phyloP scores from a whole-genome alignment of 2,888 invertebrate genomes.

The Nipponacmea schrenckii region DNA sequence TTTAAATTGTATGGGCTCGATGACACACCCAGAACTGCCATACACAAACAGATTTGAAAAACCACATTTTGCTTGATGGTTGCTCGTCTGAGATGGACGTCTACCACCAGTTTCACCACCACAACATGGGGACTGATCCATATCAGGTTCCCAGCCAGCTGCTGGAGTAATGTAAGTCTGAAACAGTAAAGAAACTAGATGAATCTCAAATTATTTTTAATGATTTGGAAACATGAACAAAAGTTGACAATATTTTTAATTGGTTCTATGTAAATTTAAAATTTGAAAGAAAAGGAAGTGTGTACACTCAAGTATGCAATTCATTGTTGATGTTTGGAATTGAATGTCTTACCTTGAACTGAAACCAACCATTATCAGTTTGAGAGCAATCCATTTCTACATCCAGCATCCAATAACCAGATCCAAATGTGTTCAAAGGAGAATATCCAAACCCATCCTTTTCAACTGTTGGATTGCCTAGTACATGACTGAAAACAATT shows the following conservation, averaged over 20 bases:
- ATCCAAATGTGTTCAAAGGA: conserved; percentile 49
- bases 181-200: neutral
- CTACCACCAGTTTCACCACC: conserved; percentile 14
- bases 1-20: neutral
- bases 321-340: too few relatives aligned
- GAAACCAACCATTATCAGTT: conserved; percentile 66
- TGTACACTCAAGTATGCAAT: too few relatives aligned
- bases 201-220: neutral
- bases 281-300: too few relatives aligned
- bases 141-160: conserved; percentile 60
- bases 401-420: conserved; percentile 67
- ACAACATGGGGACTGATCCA: conserved; percentile 46
- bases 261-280: too few relatives aligned
- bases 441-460: conserved; percentile 23
- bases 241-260: neutral
- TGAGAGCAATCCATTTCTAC: conserved; percentile 66
- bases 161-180: conserved; percentile 42
- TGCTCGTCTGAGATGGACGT: conserved; percentile 20
- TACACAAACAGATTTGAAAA: conserved; percentile 33
- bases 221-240: neutral
- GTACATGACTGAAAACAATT: conserved; percentile 6
- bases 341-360: conserved; percentile 55
- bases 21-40: conserved; percentile 19
- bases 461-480: conserved; percentile 17
- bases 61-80: conserved; percentile 40